Evolutionary conservation across 2,888 invertebrate genomes (phyloP), one percentile per base, ranked within the genome.

Genomic region (Drosophila buzzatii): DNA sequence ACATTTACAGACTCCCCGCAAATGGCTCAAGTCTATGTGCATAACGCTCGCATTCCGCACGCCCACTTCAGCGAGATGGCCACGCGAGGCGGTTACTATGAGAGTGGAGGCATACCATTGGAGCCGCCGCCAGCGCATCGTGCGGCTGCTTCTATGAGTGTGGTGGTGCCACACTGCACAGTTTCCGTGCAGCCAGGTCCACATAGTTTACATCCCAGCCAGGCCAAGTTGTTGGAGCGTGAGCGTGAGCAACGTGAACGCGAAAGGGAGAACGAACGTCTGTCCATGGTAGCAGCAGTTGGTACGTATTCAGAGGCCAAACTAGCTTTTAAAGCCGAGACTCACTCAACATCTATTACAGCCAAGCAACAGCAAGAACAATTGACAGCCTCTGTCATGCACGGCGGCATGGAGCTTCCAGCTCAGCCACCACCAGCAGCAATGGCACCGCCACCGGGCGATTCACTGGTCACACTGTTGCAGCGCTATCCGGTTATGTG

Each of bases 401-500:
- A 86, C n/a, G 77, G 63, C n/a, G 92, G 81, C 70, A 83, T 92
- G 71, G 93, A 93, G 74, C 79, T 92, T 49, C 79, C 90, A 3
- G 85, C 85, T 49, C 96, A 96, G 39, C 72, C 53, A 39, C 59
- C 55, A 6, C 53, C 41, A 9, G 96, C 97, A 82, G 95, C 96
- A 61, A 97, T 97, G 92, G 96, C 96, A 81, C 97, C 97, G 76
- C 96, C 96, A 64, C 97, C 97, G 91, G 96, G 96, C 8, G 97
- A 97, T 93, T 96, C 97, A 62, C 94, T 97, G 80, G 95, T 97
- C 80, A 97, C 96, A 94, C 93, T 98, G 61, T 94, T 98, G 9
- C 95, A 98, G 96, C 96, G 97, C 68, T 98, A 98, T 93, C 99
- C 99, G 12, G 97, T 98, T 52, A 97, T 99, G 97, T 99, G 99